Conservation (phyloP, 2,797 vertebrate genomes). For the Alfaro cultratus region DNA sequence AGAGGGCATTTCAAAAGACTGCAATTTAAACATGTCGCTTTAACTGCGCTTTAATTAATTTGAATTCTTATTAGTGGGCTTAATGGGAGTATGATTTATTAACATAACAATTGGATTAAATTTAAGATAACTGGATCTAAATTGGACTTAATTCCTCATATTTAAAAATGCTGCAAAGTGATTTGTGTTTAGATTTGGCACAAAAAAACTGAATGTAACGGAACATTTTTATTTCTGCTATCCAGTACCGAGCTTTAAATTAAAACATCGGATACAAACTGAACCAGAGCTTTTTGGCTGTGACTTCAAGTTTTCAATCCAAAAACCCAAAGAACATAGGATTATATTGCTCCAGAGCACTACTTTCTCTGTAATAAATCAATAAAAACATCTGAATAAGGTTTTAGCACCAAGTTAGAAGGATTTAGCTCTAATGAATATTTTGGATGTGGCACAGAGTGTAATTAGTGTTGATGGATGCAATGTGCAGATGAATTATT, state of each 20-base stretch:
- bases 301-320: neutral
- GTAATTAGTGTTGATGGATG: slow-evolving; percentile 1
- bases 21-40: neutral
- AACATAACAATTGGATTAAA: neutral
- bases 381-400: neutral
- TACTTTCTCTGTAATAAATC: neutral
- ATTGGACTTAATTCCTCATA: neutral
- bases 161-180: neutral
- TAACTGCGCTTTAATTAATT: neutral
- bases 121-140: neutral
- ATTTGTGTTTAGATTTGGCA: neutral
- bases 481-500: neutral
- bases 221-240: neutral
- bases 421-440: neutral
- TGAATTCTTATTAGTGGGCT: neutral
- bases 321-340: neutral
- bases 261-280: neutral
- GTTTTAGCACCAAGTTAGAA: neutral
- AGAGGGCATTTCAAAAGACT: neutral
- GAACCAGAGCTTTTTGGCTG: neutral
- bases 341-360: neutral
- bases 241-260: neutral
- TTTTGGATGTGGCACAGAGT: neutral
- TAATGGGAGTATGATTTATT: neutral
- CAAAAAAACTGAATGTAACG: neutral